phyloP scores from a whole-genome alignment of 2,888 invertebrate species.

The Cerastoderma edule region DNA sequence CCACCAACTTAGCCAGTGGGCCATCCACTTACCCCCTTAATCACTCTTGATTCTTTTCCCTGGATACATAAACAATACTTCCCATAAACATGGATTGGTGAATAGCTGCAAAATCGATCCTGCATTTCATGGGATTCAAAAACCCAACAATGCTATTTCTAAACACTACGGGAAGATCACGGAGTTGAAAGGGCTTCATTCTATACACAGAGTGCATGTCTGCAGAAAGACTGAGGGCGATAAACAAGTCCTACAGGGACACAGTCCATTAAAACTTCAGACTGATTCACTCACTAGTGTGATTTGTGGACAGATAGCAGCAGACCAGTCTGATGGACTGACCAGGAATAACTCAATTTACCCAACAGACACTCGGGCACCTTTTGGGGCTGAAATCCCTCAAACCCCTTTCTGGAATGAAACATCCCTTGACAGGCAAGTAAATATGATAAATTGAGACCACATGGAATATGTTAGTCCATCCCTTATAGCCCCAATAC shows the following conservation, averaged over 20 bases:
- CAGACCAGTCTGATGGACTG: conserved; percentile 4
- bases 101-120: too few species aligned
- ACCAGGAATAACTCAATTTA: conserved; percentile 17
- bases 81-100: too few species aligned
- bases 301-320: conserved; percentile 16
- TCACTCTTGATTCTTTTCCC: too few species aligned
- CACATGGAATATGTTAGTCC: conserved; percentile 19
- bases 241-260: conserved; percentile 3
- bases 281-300: conserved; percentile 9
- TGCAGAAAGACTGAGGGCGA: conserved; percentile 2
- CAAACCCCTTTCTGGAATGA: conserved; percentile 9
- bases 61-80: too few species aligned
- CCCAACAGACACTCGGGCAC: conserved; percentile 15
- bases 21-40: too few species aligned
- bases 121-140: too few species aligned
- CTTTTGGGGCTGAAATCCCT: conserved; percentile 16
- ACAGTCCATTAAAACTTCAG: conserved; percentile 25
- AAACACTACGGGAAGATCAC: too few species aligned
- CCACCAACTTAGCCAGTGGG: too few species aligned
- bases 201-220: too few species aligned
- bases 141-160: too few species aligned
- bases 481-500: too few species aligned
- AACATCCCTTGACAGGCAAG: conserved; percentile 11
- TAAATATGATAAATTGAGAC: conserved; percentile 23
- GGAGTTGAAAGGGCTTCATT: too few species aligned